phyloP scores from a whole-genome alignment of 2,888 invertebrate species.

The Apamea crenata region DNA sequence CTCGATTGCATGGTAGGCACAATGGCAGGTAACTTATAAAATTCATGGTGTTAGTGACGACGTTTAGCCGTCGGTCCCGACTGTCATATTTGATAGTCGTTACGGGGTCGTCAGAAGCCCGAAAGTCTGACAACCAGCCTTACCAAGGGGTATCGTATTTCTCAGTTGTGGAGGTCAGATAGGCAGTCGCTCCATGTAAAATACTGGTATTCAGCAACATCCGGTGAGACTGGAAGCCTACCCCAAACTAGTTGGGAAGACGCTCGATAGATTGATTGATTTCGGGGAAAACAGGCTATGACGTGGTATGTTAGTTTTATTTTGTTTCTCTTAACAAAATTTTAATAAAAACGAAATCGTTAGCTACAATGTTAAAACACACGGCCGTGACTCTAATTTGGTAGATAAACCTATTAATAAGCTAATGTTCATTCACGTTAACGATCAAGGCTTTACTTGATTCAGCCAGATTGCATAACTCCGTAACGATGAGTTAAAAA shows the following conservation, averaged over 20 bases:
- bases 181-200: too few relatives aligned
- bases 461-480: constrained; percentile 28
- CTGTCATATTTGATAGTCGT: too few relatives aligned
- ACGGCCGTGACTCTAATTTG: constrained; percentile 46
- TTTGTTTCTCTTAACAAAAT: background rate
- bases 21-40: background rate
- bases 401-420: constrained; percentile 1
- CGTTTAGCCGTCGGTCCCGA: background rate
- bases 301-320: background rate
- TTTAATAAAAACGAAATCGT: constrained; percentile 18
- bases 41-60: background rate
- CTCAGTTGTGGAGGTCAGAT: too few relatives aligned
- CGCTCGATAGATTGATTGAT: background rate
- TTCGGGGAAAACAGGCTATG: background rate
- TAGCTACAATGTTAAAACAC: constrained; percentile 7
- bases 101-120: too few relatives aligned
- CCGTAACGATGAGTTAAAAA: background rate
- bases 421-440: constrained; percentile 30
- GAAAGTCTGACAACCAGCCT: too few relatives aligned
- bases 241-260: background rate
- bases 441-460: constrained; percentile 35
- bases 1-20: background rate
- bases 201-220: too few relatives aligned
- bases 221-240: too few relatives aligned
- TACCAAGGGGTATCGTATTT: too few relatives aligned